Evolutionary conservation across 2,113 vertebrate genomes (phyloP).

Genomic region (Oryctolagus cuniculus): DNA sequence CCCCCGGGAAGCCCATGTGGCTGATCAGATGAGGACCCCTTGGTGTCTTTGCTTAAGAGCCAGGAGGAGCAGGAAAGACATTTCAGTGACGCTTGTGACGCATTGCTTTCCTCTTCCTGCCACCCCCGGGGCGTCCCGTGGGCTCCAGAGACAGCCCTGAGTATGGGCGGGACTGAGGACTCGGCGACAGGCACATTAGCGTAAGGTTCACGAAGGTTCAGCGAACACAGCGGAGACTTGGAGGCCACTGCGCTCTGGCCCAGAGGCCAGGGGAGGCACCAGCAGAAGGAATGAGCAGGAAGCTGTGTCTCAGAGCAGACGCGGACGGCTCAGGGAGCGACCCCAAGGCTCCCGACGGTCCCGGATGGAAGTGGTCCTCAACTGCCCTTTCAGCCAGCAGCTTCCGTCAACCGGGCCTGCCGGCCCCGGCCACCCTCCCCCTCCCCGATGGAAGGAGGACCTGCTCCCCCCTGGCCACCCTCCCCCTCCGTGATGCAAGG

Average conservation of each 20-base stretch:
- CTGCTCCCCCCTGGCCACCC: too few species aligned
- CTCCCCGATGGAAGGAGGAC: too few species aligned
- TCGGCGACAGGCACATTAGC: not conserved
- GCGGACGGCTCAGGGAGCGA: not conserved
- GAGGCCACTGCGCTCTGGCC: not conserved
- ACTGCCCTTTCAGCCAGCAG: not conserved
- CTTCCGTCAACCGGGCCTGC: not conserved
- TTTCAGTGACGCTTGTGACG: conserved; percentile 39
- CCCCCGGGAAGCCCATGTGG: conserved; percentile 49
- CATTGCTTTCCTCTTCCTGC: conserved; percentile 45
- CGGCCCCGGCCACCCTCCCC: too few species aligned
- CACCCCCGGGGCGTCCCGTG: not conserved
- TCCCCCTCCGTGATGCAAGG: too few species aligned
- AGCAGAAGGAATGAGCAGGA: not conserved
- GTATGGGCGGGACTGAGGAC: not conserved
- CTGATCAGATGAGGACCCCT: conserved; percentile 55
- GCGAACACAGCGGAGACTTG: not conserved
- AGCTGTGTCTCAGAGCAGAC: not conserved
- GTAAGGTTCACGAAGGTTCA: conserved; percentile 6
- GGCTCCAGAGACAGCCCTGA: not conserved
- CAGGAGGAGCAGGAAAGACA: conserved; percentile 13
- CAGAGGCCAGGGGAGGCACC: too few species aligned
- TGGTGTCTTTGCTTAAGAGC: conserved; percentile 51
- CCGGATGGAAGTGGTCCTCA: not conserved
- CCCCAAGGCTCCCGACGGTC: not conserved